Evolutionary conservation across 2,797 vertebrate genomes (phyloP), one percentile per base, ranked within the genome.

Genomic region (Liparis tanakae): DNA sequence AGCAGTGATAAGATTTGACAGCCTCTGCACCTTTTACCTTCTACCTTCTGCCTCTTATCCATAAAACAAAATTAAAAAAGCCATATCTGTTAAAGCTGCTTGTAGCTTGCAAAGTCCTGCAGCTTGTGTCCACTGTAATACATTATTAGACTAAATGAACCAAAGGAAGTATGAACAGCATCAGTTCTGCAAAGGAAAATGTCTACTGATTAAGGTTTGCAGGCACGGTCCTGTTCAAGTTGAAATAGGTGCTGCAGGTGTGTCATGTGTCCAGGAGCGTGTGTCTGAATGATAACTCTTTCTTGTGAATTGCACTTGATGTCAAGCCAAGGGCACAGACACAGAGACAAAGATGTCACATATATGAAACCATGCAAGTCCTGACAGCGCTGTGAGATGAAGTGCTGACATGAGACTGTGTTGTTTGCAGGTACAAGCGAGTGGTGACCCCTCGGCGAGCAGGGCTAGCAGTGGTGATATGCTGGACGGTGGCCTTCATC

Each of bases 401-500:
- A 75, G 71, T 74, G 59, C 79, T 89, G 75, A 86, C 4, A 3
- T 17, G 57, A 53, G 50, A 34, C 61, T 64, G 64, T 64, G 10
- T 62, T 64, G 46, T 79, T 78, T 85, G 5, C 92, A 99, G 97
- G 89, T 99, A 99, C 73, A 99, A 95, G 93, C 95, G 88, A 0
- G 87, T 99, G 90, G 96, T 99, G 87, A 99, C 98, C 0, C 90
- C 95, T 0, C 95, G 87, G 64, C 93, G 97, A 73, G 98, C 98
- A 0, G 96, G 92, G 0, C 81, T 94, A 57, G 97, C 97, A 1
- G 98, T 99, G 0, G 93, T 96, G 0, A 87, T 95, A 58, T 99
- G 97, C 84, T 99, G 98, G 98, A 89, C 91, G 0, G 94, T 99
- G 71, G 96, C 98, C 53, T 94, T 99, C 4, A 79, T 98, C 18